These are phyloP conservation scores for Trichoplax adhaerens DNA, from an alignment of 37 sponge, comb jelly and placozoan genomes.

Conservation along the genomic window DNA sequence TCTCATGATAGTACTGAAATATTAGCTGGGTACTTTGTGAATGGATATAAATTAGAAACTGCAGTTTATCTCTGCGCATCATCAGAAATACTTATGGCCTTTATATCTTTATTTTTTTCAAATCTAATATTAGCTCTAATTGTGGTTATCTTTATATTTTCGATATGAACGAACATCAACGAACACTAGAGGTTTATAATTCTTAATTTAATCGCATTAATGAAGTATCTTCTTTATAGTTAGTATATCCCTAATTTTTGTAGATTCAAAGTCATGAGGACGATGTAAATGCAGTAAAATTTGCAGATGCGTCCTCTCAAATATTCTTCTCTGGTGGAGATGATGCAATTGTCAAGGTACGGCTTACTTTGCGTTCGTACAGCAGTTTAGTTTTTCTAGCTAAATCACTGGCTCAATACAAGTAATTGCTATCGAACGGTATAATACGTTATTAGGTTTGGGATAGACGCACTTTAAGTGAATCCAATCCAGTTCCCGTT, in stretches of 20 bases:
- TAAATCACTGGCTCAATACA: too few relatives aligned
- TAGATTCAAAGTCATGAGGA: conserved; percentile 39
- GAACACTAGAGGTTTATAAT: conserved; percentile 40
- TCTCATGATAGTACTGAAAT: conserved; percentile 46
- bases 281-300: conserved; percentile 47
- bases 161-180: conserved; percentile 20
- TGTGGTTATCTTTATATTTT: conserved; percentile 67
- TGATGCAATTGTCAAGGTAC: conserved; percentile 16
- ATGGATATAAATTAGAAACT: neutral
- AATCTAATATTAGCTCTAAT: conserved; percentile 16
- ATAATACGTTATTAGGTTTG: conserved; percentile 29
- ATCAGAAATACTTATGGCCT: too few relatives aligned
- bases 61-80: neutral
- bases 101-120: neutral
- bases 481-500: conserved; percentile 37
- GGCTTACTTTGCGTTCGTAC: too few relatives aligned
- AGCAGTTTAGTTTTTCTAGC: too few relatives aligned
- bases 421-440: neutral
- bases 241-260: conserved; percentile 1
- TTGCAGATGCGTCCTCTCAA: conserved; percentile 29
- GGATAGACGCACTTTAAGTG: conserved; percentile 51
- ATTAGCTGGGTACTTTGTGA: conserved; percentile 30
- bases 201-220: conserved; percentile 2
- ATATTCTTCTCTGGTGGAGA: conserved; percentile 62
- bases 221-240: neutral